Conservation (phyloP, 2,113 vertebrate genomes). For the Saguinus imperator region DNA sequence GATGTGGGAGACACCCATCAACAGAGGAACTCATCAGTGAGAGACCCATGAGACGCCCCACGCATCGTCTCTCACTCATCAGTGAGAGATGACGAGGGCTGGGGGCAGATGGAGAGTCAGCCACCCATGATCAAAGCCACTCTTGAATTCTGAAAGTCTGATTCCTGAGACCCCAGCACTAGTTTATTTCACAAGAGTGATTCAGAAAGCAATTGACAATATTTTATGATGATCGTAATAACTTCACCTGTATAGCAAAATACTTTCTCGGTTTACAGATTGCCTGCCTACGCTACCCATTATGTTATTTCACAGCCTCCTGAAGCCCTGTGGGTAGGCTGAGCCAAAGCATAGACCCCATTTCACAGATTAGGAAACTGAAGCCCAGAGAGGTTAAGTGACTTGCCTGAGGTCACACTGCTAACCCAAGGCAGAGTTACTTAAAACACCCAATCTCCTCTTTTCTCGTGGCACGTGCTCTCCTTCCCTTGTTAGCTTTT, state of each 20-base stretch:
- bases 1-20: not conserved
- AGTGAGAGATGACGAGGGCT: not conserved
- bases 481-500: not conserved
- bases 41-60: not conserved
- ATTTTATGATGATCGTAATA: not conserved
- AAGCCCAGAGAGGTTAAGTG: not conserved
- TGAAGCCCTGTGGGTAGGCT: not conserved
- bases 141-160: not conserved
- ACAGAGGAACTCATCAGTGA: not conserved
- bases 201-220: not conserved
- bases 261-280: not conserved
- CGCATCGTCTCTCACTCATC: not conserved
- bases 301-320: not conserved
- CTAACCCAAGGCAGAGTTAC: not conserved
- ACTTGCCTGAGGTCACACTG: not conserved
- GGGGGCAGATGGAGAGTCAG: not conserved
- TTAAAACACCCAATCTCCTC: not conserved
- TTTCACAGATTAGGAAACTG: slow-evolving; percentile 15
- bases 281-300: not conserved
- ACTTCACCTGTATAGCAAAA: not conserved
- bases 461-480: not conserved
- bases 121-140: too few species aligned
- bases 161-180: not conserved
- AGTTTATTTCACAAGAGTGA: not conserved
- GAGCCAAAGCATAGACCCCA: not conserved